These are phyloP conservation scores for Apamea crenata DNA, from an alignment of 2,888 invertebrate species.

Conservation along the genomic window DNA sequence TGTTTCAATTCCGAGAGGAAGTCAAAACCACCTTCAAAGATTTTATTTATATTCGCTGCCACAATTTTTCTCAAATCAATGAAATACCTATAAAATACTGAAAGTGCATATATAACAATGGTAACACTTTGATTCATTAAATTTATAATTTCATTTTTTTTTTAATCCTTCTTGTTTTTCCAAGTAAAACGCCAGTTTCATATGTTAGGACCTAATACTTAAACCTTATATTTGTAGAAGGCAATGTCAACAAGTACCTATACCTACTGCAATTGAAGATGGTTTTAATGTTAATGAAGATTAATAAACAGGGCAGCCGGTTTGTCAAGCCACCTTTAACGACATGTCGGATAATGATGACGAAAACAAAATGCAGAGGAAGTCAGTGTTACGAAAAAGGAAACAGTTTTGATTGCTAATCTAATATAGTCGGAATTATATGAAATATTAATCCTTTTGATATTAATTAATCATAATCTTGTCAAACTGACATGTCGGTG, in stretches of 20 bases:
- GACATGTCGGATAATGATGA: conserved; percentile 34
- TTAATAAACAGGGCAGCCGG: conserved; percentile 45
- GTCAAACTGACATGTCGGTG: not conserved
- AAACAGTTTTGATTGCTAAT: conserved; percentile 37
- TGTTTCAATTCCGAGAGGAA: not conserved
- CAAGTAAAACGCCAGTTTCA: not conserved
- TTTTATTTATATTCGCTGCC: not conserved
- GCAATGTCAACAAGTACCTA: conserved; percentile 45
- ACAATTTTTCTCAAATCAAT: not conserved
- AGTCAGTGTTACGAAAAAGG: conserved; percentile 50
- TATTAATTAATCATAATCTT: conserved; percentile 34
- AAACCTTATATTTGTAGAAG: conserved; percentile 21
- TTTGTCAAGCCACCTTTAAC: conserved; percentile 47
- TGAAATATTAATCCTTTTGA: conserved; percentile 30
- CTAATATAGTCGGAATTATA: conserved; percentile 32
- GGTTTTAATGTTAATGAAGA: conserved; percentile 27
- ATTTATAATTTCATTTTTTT: too few relatives aligned
- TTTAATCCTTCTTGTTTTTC: too few relatives aligned
- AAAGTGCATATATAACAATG: not conserved
- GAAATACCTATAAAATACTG: not conserved
- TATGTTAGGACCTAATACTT: not conserved
- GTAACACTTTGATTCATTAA: not conserved
- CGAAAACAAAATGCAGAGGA: conserved; percentile 50
- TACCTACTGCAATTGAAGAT: conserved; percentile 39
- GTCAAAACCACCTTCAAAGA: not conserved